phyloP scores from a whole-genome alignment of 2,888 invertebrate species.

The Calameuta filiformis region DNA sequence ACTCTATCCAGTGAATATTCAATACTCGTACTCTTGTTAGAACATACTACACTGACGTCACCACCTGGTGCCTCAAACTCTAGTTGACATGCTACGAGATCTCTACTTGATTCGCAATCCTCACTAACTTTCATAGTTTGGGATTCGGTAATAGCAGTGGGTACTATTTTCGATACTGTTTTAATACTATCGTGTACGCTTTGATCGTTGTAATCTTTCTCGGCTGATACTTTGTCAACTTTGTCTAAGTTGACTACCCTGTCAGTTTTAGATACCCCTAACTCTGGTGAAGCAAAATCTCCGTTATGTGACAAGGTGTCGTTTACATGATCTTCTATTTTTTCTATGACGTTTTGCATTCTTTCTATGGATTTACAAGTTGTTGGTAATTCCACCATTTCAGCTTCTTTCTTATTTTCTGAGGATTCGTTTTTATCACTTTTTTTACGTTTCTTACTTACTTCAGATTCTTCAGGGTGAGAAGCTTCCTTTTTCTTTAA shows the following conservation, averaged over 20 bases:
- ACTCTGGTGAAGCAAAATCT: not conserved
- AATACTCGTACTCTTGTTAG: not conserved
- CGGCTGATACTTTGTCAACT: not conserved
- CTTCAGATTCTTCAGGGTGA: constrained; percentile 20
- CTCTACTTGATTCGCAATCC: not conserved
- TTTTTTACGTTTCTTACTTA: constrained; percentile 39
- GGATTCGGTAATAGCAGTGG: not conserved
- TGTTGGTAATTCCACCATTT: constrained; percentile 29
- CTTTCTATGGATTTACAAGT: constrained; percentile 57
- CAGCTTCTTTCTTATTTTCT: not conserved
- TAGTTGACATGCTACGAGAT: not conserved
- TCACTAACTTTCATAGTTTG: not conserved
- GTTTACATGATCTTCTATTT: constrained; percentile 42
- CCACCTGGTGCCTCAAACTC: not conserved
- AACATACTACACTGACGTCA: not conserved
- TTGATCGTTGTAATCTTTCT: not conserved
- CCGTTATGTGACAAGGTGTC: not conserved
- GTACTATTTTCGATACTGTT: not conserved
- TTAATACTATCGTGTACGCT: not conserved
- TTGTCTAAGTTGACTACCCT: not conserved
- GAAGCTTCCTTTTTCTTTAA: constrained; percentile 28
- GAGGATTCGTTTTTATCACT: constrained; percentile 22
- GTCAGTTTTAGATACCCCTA: not conserved
- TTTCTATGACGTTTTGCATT: constrained; percentile 51
- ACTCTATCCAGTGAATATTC: not conserved